A percentile compares a stretch with the other conserved stretches of the same genome.
Evolutionary conservation across 2,888 invertebrate species (phyloP).

Genomic region (Drosophila multiciliata): DNA sequence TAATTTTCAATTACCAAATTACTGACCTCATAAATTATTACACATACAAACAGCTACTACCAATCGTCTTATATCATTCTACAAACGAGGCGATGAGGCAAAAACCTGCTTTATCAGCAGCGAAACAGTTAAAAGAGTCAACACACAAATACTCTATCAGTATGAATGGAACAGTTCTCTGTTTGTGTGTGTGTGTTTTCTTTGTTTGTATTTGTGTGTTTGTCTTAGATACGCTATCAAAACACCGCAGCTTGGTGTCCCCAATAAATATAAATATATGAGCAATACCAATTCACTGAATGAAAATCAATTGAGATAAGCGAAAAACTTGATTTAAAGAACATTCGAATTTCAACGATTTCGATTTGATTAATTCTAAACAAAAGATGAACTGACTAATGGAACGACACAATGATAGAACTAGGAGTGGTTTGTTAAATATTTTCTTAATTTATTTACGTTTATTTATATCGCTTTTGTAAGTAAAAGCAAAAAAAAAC

Average conservation of each 20-base stretch:
- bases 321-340: conserved; percentile 7
- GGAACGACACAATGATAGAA: neutral
- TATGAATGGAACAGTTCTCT: conserved; percentile 36
- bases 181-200: conserved; percentile 19
- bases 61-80: conserved; percentile 36
- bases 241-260: conserved; percentile 32
- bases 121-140: conserved; percentile 36
- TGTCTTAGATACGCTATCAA: conserved; percentile 67
- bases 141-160: conserved; percentile 35
- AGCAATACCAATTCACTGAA: conserved; percentile 38
- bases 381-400: conserved; percentile 44
- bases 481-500: neutral
- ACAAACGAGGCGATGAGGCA: conserved; percentile 14
- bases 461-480: conserved; percentile 46
- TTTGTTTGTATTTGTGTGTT: conserved; percentile 31
- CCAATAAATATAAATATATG: conserved; percentile 38
- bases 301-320: conserved; percentile 43
- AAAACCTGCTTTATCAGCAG: conserved; percentile 55
- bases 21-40: conserved; percentile 69
- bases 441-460: conserved; percentile 10
- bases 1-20: conserved; percentile 71
- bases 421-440: conserved; percentile 31
- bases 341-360: conserved; percentile 25
- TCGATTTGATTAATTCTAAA: conserved; percentile 18
- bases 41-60: conserved; percentile 23